Evolutionary conservation across 2,113 vertebrate species (phyloP), one percentile per base, ranked within the genome.

Genomic region (Gymnorhina tibicen): DNA sequence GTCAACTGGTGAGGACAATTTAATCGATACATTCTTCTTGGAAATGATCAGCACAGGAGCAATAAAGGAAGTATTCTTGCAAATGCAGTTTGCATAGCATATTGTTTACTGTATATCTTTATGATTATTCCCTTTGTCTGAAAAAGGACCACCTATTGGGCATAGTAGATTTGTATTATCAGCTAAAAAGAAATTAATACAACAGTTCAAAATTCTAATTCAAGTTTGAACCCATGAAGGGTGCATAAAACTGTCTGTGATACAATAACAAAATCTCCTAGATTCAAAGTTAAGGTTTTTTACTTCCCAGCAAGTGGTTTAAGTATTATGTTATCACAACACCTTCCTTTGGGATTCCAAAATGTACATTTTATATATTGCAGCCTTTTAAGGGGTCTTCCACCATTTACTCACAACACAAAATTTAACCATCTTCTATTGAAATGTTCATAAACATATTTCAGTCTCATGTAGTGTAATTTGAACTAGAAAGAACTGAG

Each of bases 241-340:
- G 2, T 81, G 5, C 3, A 83, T 94, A 87, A 96, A 97, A 50
- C 5, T 68, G 49, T 41, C 81, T 92, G 56, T 87, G 81, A 92
- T 89, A 47, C 26, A 75, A 62, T 35, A 75, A 81, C n/a, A 95
- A 87, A 92, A 95, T 92, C 68, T 83, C 52, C 20, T 74, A 88
- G 64, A 93, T 95, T 97, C 92, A 95, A 96, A 97, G 33, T 96
- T 84, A 88, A 96, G 75, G 16, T 88, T 42, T 84, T 95, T 88
- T 84, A 59, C 26, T 81, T 70, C 58, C 37, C n/a, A 86, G 60
- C 32, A 93, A 89, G 41, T 69, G 9, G 41, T 95, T 96, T 96
- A 85, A 91, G 75, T 96, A 35, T 55, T 79, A 67, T 74, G 49
- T 96, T 97, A 95, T 92, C 76, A 91, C 78, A 84, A 79, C 95